phyloP scores from a whole-genome alignment of 2,888 invertebrate genomes.

The Eupithecia exiguata region DNA sequence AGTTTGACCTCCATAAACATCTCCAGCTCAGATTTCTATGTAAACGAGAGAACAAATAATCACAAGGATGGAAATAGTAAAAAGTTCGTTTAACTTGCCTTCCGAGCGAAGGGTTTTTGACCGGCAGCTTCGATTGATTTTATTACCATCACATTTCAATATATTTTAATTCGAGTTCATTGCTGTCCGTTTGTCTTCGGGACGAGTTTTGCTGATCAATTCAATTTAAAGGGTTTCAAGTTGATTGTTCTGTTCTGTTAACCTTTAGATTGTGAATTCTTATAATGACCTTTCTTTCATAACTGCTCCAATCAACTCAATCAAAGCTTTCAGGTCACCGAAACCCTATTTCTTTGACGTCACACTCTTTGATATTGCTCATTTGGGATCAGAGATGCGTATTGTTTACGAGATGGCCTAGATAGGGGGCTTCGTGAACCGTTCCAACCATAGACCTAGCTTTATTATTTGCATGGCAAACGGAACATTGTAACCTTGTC shows the following conservation, averaged over 20 bases:
- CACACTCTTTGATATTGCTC: not conserved
- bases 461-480: conserved; percentile 49
- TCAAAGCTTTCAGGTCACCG: not conserved
- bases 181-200: conserved; percentile 9
- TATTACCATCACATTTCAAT: conserved; percentile 29
- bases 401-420: conserved; percentile 17
- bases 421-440: not conserved
- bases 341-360: conserved; percentile 6
- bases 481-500: conserved; percentile 51
- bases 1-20: conserved; percentile 17
- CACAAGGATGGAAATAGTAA: conserved; percentile 13
- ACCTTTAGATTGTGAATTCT: not conserved
- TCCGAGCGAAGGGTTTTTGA: conserved; percentile 22
- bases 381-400: conserved; percentile 7
- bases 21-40: conserved; percentile 16
- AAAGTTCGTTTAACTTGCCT: conserved; percentile 27
- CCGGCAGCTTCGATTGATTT: conserved; percentile 26
- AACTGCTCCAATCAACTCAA: not conserved
- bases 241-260: conserved; percentile 4
- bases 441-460: conserved; percentile 35
- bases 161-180: conserved; percentile 22
- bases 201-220: not conserved
- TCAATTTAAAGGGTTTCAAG: conserved; percentile 1
- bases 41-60: conserved; percentile 15
- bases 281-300: not conserved